Base-by-base conservation (phyloP, 2,113 vertebrate genomes). In the Morone saxatilis region DNA sequence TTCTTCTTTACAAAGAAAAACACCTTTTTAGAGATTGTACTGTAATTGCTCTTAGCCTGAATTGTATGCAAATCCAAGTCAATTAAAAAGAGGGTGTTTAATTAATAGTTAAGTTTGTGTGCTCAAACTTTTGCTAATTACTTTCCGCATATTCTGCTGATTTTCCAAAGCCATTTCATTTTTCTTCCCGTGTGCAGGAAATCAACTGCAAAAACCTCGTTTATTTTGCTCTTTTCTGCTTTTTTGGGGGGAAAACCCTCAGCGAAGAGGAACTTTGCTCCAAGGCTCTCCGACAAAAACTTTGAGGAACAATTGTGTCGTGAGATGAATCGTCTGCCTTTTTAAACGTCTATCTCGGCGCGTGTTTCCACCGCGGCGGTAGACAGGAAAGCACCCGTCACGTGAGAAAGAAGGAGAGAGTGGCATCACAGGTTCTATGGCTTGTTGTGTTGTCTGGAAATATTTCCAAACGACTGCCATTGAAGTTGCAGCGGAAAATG, bases 61-160 rank as follows among this genome's bases (percentile, higher is more conserved):
- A 96, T 95, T 93, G 91, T 95, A 96, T 96, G 95, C 95, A 96
- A 97, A 97, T 96, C 84, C 88, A 69, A 96, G 94, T 95, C 94
- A 97, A 96, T 97, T 97, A 96, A 96, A 95, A 96, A 92, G 94
- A 93, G 6, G 50, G 3, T 75, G 65, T 86, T 81, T 74, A 96
- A 96, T 96, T 97, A 96, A 95, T 96, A 96, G 95, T 95, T 96
- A 94, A 95, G 94, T 96, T 96, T 95, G 95, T 95, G 95, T 96
- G 96, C 94, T 96, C 92, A 94, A 93, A 93, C 94, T 94, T 93
- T 93, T 91, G 90, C 95, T 96, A 95, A 97, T 97, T 96, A 96
- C 95, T 96, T 96, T 95, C 95, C 31, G 96, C 96, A 96, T 96
- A 96, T 94, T 94, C 95, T 94, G 95, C 94, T 94, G 95, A 96